phyloP scores from a whole-genome alignment of 2,797 vertebrate species.

The Protosalanx chinensis region DNA sequence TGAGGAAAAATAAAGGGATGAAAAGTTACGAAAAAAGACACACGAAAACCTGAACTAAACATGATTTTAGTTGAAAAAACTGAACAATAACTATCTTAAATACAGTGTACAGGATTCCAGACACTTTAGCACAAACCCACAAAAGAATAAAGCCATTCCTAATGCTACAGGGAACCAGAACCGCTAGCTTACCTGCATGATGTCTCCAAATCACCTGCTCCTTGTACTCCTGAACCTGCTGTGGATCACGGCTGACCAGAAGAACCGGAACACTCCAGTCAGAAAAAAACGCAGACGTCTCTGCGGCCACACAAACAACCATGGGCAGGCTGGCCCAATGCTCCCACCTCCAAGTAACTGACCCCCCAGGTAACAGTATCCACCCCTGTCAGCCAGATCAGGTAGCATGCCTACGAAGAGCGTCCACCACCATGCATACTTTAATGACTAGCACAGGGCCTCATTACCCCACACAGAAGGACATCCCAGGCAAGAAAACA shows the following conservation, averaged over 20 bases:
- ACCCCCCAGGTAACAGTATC: not conserved
- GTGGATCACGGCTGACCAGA: slow-evolving; percentile 23
- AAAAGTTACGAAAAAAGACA: not conserved
- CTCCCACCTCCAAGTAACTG: not conserved
- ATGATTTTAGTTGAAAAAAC: too few relatives aligned
- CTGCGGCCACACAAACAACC: slow-evolving; percentile 39
- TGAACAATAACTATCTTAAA: too few relatives aligned
- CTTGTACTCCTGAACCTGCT: slow-evolving; percentile 15
- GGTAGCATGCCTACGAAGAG: slow-evolving; percentile 30
- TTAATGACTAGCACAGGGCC: slow-evolving; percentile 43
- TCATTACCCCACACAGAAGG: not conserved
- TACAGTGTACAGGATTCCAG: too few relatives aligned
- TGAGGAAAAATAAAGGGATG: too few relatives aligned
- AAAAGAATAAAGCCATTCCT: not conserved
- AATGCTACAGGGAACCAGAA: not conserved
- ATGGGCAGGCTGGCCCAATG: not conserved
- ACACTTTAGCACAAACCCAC: not conserved
- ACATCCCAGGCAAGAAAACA: not conserved
- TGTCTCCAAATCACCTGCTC: slow-evolving; percentile 29
- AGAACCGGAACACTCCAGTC: not conserved
- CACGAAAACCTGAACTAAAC: not conserved
- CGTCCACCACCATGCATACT: slow-evolving; percentile 41
- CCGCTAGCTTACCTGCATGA: slow-evolving; percentile 66
- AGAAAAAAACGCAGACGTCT: slow-evolving; percentile 20
- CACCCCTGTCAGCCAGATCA: slow-evolving; percentile 22